Evolutionary conservation across 1,140 invertebrate genomes (phyloP), one percentile per base, ranked within the genome.

Genomic region (Dreissena polymorpha): DNA sequence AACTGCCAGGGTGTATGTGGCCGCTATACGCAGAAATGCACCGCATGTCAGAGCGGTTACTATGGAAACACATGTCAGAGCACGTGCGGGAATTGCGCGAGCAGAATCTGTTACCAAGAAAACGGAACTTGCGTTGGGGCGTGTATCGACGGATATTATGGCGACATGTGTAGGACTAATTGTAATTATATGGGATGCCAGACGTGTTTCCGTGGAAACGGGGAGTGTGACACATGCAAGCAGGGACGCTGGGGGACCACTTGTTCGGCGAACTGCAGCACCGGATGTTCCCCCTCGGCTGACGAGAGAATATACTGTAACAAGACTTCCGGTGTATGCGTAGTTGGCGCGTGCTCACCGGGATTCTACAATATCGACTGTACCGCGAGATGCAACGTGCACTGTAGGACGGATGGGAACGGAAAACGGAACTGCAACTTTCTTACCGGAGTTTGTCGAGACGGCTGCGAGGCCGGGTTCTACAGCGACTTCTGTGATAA

Each of bases 91-190:
- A 14, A 2, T 65, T 81, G 78, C 65, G 49, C 51, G 8, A 55
- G 21, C n/a, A 21, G n/a, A 13, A 23, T 50, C 13, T 81, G 78
- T 53, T 27, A 25, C 14, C 68, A 81, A 27, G 12, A 18, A 18
- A 72, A 13, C 13, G 78, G 78, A 25, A 81, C 49, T 25, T 81
- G 78, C 63, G 10, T 60, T 8, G 57, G 68, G 0, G 0, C 16
- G 14, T 81, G 78, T 49, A 18, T 51, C 0, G 70, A 81, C 10
- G 78, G 78, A 25, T 81, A 72, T 49, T 81, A 39, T 29, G 55
- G 29, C 0, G n/a, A 55, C 25, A 50, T 21, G 13, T 81, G 78
- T 63, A 53, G 60, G 7, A 0, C 25, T 1, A 50, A 10, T 12
- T 81, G 78, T 23, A 21, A 7, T 18, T 18, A 50, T 64, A 5